Evolutionary conservation across 1,140 invertebrate species (phyloP).

Genomic region (Pseudomyrmex concolor): DNA sequence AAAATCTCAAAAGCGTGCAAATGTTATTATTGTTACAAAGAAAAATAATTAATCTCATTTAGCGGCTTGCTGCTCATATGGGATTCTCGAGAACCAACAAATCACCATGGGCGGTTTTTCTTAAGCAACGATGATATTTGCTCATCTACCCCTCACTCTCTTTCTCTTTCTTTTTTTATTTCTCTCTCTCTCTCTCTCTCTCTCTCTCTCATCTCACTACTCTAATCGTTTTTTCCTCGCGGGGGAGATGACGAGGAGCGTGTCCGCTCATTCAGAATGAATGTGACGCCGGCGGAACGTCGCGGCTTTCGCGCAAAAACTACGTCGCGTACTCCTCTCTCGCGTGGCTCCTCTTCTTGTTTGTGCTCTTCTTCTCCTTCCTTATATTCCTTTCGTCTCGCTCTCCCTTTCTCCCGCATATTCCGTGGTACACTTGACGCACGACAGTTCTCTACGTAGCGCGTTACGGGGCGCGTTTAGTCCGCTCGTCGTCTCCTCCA

Average conservation of each 20-base stretch:
- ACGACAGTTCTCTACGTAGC: constrained; percentile 64
- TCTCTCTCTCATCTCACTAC: too few relatives aligned
- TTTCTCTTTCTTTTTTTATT: too few relatives aligned
- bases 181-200: too few relatives aligned
- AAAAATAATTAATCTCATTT: too few relatives aligned
- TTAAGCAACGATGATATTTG: constrained; percentile 46
- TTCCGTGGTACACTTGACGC: constrained; percentile 71
- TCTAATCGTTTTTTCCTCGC: too few relatives aligned
- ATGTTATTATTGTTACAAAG: too few relatives aligned
- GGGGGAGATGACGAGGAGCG: constrained; percentile 68
- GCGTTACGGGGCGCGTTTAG: constrained; percentile 62
- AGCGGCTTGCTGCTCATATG: background rate
- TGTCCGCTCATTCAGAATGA: constrained; percentile 79
- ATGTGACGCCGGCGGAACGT: constrained; percentile 79
- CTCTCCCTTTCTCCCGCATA: constrained; percentile 48
- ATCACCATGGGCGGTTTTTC: constrained; percentile 24
- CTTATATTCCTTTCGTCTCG: constrained; percentile 54
- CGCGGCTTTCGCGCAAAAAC: constrained; percentile 77
- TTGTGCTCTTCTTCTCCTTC: constrained; percentile 62
- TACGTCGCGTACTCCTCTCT: constrained; percentile 71
- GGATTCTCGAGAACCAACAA: constrained; percentile 19
- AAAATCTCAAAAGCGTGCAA: too few relatives aligned
- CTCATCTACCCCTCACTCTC: constrained; percentile 10
- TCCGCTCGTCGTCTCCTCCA: constrained; percentile 60
- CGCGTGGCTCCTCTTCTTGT: constrained; percentile 76